Evolutionary conservation across 2,888 invertebrate species (phyloP), one percentile per base, ranked within the genome.

Genomic region (Coenonympha arcania): DNA sequence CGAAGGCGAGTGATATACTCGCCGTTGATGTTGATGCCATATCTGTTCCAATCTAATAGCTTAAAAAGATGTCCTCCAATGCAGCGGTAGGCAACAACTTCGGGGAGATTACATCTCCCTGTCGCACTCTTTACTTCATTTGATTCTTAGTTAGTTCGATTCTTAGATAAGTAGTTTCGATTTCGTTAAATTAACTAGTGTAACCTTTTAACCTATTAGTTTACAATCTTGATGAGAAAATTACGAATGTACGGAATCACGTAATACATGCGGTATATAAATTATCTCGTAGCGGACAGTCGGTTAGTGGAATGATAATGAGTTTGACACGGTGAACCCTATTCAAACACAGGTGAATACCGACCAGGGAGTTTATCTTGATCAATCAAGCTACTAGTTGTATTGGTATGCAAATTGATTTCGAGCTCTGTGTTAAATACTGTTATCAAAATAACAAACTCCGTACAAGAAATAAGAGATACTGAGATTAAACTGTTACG

Each of bases 301-400:
- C 20, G 37, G 15, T 43, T 24, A 31, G 45, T 43, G 46, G 47
- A 48, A 48, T 48, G 47, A 52, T 58, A 58, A 58, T 58, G 52
- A 54, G 54, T 49, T 53, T 55, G 58, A 56, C 56, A 56, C 50
- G 39, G 36, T 54, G 56, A 56, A 58, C 56, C 37, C 52, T 44
- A 47, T 36, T 42, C 42, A 52, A 51, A 44, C 31, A 18, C 33
- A 54, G n/a, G n/a, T n/a, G n/a, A 46, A 54, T 53, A 52, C 46
- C 46, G 34, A 37, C 50, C 49, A 36, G 50, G 41, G 33, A 46
- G 41, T 47, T 59, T 55, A 59, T 58, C 57, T 39, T 34, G 36
- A 42, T 33, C 51, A 37, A 56, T 59, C 53, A 16, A 8, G 4
- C 31, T 33, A 33, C 56, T 57, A 47, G 50, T 55, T 52, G 43